Evolutionary conservation across 1,140 invertebrate genomes (phyloP), one percentile per base, ranked within the genome.

Genomic region (Zaprionus taronus): DNA sequence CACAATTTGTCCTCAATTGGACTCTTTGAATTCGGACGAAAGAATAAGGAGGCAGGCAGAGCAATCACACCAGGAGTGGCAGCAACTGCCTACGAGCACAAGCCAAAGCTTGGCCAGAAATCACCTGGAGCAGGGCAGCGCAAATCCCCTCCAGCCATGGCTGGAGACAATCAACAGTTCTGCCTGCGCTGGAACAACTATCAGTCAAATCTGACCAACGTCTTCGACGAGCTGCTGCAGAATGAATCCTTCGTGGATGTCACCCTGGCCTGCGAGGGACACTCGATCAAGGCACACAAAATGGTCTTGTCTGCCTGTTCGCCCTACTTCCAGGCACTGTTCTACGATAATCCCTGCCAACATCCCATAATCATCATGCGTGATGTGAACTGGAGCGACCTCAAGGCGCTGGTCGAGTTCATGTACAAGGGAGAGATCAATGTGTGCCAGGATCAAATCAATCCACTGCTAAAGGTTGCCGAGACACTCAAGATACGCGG

Each of bases 151-250:
- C 69, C 77, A 11, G 53, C 57, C 15, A 4, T n/a, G 70, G 41
- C 20, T 11, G 82, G 77, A 0, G 77, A 80, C 22, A 91, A 90
- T 72, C 94, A 95, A 79, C 94, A 94, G 80, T 95, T 98, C 94
- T 98, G 97, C 93, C 94, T 98, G 84, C 95, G 97, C 36, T 98
- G 97, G 98, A 98, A 98, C 94, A 98, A 98, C 92, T 98, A 98
- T 93, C 97, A 98, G 93, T 96, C 95, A 68, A 98, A 98, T 92
- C 94, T 98, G 83, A 97, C 97, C 62, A 97, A 96, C 93, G 97
- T 98, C 67, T 98, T 99, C 93, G 97, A 98, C 90, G 97, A 98
- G 93, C 95, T 99, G 62, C 94, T 98, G 57, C 97, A 98, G 93
- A 97, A 95, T 92, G 97, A 98, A 93, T 96, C 96, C 63, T 98